Base-by-base conservation (phyloP, 2,888 invertebrate genomes). In the Lysandra coridon region DNA sequence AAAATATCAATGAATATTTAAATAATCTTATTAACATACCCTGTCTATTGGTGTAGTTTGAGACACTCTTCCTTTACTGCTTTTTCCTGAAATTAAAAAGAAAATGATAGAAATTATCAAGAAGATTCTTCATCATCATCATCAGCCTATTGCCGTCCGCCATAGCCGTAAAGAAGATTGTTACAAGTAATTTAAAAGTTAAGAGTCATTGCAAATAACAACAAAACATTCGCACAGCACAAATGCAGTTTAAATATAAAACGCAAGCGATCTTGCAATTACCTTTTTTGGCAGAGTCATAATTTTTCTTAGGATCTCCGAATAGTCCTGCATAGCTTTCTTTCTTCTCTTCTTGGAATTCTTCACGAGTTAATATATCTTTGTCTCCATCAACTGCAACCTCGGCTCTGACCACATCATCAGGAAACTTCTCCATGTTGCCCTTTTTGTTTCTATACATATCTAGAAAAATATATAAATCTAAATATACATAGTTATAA, bases 331-430 rank as follows among this genome's bases (percentile, higher is more conserved):
- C 92, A 86, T 94, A 95, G 82, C 92, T 93, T 83, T 91, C 90
- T 83, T 90, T 94, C 83, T 93, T 93, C 7, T 88, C 84, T 85
- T 94, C 94, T 83, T 92, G 90, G 82, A 92, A 94, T 84, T 95
- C 96, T 62, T 96, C 95, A 83, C 95, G 95, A 7, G 95, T 94
- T 73, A 97, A 89, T 82, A 97, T 97, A 83, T 96, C 95, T 37
- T 95, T 95, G 88, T 97, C 96, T 10, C 97, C 97, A 44, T 96
- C 95, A 2, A 97, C 96, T 80, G 96, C 94, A 76, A 95, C 95
- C 87, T 98, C 98, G 0, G 98, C 98, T 80, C 95, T 95, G 79
- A 95, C 94, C 2, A 98, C 95, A 90, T 98, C 98, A 76, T 95
- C 95, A 0, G 97, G 97, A 90, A 98, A 98, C 88, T 97, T 97